These are phyloP conservation scores for Drosophila rhopaloa DNA, from an alignment of 1,140 invertebrate species.

Conservation along the genomic window DNA sequence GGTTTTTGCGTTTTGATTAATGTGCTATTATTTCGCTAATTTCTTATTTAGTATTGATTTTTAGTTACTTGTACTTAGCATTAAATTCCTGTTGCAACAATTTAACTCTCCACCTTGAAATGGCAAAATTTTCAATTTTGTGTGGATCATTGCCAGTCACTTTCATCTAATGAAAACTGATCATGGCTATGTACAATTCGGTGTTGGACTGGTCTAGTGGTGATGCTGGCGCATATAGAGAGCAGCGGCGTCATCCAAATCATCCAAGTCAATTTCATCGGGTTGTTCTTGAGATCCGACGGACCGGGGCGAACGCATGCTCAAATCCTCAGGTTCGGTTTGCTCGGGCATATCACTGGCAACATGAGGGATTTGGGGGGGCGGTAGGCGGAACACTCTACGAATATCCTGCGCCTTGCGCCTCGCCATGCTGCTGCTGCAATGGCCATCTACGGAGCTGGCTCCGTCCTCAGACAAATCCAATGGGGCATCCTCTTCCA, in stretches of 20 bases:
- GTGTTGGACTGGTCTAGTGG: slow-evolving; percentile 14
- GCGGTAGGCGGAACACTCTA: slow-evolving; percentile 84
- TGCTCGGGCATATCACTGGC: slow-evolving; percentile 88
- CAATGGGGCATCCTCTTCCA: slow-evolving; percentile 73
- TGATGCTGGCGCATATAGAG: slow-evolving; percentile 74
- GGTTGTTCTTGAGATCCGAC: slow-evolving; percentile 52
- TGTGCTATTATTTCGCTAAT: slow-evolving; percentile 55
- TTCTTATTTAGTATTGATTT: slow-evolving; percentile 23
- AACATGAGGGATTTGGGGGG: slow-evolving; percentile 71
- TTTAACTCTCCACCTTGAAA: slow-evolving; percentile 25
- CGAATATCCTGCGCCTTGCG: slow-evolving; percentile 85
- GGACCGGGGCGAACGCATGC: slow-evolving; percentile 86
- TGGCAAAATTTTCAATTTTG: slow-evolving; percentile 48
- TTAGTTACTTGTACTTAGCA: slow-evolving; percentile 72
- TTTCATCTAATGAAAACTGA: slow-evolving; percentile 68
- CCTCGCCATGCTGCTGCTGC: slow-evolving; percentile 70
- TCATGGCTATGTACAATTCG: slow-evolving; percentile 48
- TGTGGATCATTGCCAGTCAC: slow-evolving; percentile 20
- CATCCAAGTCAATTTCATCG: slow-evolving; percentile 81
- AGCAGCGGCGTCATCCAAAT: slow-evolving; percentile 79
- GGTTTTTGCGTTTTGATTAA: slow-evolving; percentile 48
- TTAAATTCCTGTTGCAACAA: slow-evolving; percentile 75
- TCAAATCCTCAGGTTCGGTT: slow-evolving; percentile 95
- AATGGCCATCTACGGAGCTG: slow-evolving; percentile 64
- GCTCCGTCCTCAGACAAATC: slow-evolving; percentile 77